Evolutionary conservation across 2,113 vertebrate genomes (phyloP).

Genomic region (Pithys albifrons): DNA sequence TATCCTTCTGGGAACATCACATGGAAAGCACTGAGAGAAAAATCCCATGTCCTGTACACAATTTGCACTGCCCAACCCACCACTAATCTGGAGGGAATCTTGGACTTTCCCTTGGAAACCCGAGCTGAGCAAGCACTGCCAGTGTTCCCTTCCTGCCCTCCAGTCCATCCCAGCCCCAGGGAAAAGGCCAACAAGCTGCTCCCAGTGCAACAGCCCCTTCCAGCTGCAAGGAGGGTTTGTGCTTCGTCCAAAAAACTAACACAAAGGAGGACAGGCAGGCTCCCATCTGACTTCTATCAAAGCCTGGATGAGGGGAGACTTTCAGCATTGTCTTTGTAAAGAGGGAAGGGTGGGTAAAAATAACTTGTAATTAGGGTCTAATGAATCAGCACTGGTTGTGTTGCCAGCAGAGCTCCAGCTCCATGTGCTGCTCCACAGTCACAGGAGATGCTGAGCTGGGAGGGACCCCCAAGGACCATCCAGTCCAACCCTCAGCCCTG

Average conservation of each 20-base stretch:
- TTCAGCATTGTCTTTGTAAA: constrained; percentile 1
- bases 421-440: background rate
- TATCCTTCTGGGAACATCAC: background rate
- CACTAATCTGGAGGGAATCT: background rate
- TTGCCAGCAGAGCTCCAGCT: background rate
- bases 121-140: background rate
- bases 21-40: background rate
- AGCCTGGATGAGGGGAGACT: constrained; percentile 10
- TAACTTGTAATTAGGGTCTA: constrained; percentile 49
- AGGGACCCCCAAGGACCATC: background rate
- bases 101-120: background rate
- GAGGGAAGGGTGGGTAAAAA: constrained; percentile 41
- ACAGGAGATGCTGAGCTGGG: background rate
- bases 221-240: background rate
- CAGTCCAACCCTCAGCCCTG: background rate
- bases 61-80: background rate
- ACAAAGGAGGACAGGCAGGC: background rate
- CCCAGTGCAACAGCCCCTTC: background rate
- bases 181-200: background rate
- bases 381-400: constrained; percentile 45
- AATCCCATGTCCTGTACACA: background rate
- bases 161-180: background rate
- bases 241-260: background rate
- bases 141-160: background rate
- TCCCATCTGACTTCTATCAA: constrained; percentile 30